Evolutionary conservation across 2,797 vertebrate species (phyloP).

Genomic region (Peromyscus melanophrys): DNA sequence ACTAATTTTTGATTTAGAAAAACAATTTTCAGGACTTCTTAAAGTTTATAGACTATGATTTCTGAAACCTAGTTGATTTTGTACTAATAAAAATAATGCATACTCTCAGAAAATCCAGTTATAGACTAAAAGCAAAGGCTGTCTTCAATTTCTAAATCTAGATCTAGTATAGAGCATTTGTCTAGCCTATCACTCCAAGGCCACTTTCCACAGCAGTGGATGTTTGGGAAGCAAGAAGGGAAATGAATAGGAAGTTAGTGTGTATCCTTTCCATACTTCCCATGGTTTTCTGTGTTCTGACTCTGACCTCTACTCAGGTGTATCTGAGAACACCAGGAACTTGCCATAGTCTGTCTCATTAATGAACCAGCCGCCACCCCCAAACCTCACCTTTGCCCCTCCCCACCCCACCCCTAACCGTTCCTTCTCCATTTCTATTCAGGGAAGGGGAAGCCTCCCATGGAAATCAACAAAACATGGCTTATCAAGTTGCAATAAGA

Average conservation of each 20-base stretch:
- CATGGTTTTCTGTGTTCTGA: background rate
- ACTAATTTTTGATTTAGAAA: constrained; percentile 23
- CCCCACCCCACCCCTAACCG: background rate
- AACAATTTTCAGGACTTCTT: constrained; percentile 9
- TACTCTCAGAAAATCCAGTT: background rate
- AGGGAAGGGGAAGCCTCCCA: background rate
- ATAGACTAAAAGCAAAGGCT: constrained; percentile 1
- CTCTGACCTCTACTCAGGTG: background rate
- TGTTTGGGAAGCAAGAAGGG: background rate
- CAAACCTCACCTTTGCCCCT: background rate
- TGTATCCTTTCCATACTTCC: background rate
- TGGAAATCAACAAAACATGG: background rate
- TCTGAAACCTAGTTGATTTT: constrained; percentile 6
- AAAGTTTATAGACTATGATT: background rate
- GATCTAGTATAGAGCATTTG: background rate
- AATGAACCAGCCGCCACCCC: background rate
- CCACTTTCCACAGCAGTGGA: background rate
- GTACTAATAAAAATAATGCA: background rate
- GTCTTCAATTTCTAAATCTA: background rate
- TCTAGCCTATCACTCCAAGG: background rate
- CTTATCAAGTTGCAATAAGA: background rate
- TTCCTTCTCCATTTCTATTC: background rate
- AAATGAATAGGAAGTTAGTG: background rate
- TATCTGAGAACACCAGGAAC: background rate
- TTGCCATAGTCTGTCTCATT: background rate